Base-by-base conservation (phyloP, 1,140 invertebrate genomes). In the Drosophila pachea region DNA sequence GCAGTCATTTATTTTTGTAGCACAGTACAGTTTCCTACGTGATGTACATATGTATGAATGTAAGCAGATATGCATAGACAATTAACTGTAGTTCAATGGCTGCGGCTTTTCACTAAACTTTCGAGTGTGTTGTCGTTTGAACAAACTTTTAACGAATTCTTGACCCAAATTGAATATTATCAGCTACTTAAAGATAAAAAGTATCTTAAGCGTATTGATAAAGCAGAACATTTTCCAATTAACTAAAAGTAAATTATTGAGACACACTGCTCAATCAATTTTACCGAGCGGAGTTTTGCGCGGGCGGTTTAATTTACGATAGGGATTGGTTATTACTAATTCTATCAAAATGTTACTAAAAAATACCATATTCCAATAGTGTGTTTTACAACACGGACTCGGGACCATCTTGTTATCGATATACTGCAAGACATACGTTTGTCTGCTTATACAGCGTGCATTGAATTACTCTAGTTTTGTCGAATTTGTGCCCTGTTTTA, bases 81-180 rank as follows among this genome's bases (percentile, higher is more conserved):
- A 52, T 16, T 52, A 52, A 56, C 29, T 50, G 43, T 36, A 22
- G 22, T 42, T 38, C 9, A 12, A 50, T 29, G 16, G 31, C 38
- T 16, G 12, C 60, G 7, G 29, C 12, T 16, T 43, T 40, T 8
- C 31, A 43, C 33, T 62, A 35, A 14, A 5, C 8, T 14, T 29
- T 68, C 49, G 48, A 49, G 33, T 35, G 33, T 35, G 36, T 2
- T 35, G 33, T 70, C 59, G 65, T 64, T 70, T 63, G 42, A 48
- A 43, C 36, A 60, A 40, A 48, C 38, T 48, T 48, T 78, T 59
- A 59, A 75, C 72, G 55, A 72, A 68, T 62, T 74, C 72, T 74
- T 82, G 78, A 82, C 78, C 78, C 55, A 78, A 71, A 71, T 83
- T 32, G 22, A 14, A 16, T 47, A 56, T 64, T 69, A 73, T 73